Percentiles rank a stretch among this genome's conserved stretches.
Evolutionary conservation across 92 coral and sea anemone species (phyloP).

Genomic region (Chrysogorgia sp.): DNA sequence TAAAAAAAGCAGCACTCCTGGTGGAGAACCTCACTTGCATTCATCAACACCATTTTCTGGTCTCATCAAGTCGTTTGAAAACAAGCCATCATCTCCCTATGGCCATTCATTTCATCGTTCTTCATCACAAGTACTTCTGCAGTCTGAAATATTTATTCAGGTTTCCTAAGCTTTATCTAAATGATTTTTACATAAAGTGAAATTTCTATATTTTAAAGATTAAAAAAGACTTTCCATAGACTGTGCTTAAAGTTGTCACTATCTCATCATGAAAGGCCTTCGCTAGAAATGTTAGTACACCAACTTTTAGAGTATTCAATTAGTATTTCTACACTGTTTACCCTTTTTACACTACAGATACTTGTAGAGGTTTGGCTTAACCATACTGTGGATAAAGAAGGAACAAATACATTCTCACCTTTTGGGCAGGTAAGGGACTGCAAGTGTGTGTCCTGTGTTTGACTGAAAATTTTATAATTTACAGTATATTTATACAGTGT

Average conservation of each 20-base stretch:
- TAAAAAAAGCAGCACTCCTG: conserved; percentile 3
- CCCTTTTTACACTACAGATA: conserved; percentile 56
- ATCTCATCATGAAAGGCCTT: too few species aligned
- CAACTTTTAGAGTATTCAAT: not conserved
- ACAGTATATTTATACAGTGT: not conserved
- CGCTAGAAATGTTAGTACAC: not conserved
- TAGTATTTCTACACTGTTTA: not conserved
- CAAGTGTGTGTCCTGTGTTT: too few species aligned
- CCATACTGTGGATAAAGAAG: conserved; percentile 78
- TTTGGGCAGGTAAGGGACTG: conserved; percentile 75
- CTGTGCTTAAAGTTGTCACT: too few species aligned
- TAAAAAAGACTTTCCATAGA: too few species aligned
- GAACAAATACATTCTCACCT: conserved; percentile 76
- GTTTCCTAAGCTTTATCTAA: too few species aligned
- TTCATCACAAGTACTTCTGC: conserved; percentile 69
- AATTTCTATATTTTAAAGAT: too few species aligned
- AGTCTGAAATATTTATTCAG: conserved; percentile 86
- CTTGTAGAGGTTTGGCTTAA: conserved; percentile 92
- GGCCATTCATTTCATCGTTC: conserved; percentile 74
- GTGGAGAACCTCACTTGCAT: not conserved
- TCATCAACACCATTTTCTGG: conserved; percentile 62
- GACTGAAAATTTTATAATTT: too few species aligned
- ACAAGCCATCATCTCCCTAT: conserved; percentile 54
- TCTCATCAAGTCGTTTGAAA: conserved; percentile 49
- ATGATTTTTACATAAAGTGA: too few species aligned